Conservation (phyloP, 2,113 vertebrate genomes). For the Lagopus leucura region DNA sequence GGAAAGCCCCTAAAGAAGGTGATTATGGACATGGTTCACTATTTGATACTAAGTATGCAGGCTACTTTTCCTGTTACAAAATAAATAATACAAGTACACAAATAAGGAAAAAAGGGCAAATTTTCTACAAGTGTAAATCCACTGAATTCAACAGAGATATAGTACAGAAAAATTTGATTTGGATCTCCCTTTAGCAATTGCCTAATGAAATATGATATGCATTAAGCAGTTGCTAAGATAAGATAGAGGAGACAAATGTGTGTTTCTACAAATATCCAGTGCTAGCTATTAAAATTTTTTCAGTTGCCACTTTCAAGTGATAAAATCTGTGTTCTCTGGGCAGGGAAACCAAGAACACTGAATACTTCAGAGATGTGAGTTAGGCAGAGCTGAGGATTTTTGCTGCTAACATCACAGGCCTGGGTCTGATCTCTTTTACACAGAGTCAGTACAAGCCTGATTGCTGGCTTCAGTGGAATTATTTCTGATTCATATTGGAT, state of each 20-base stretch:
- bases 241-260: not conserved
- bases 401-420: fast-evolving
- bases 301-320: not conserved
- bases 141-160: not conserved
- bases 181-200: not conserved
- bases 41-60: not conserved
- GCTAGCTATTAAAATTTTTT: conserved; percentile 9
- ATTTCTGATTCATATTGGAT: conserved; percentile 16
- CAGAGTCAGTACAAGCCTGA: not conserved
- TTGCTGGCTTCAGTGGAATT: not conserved
- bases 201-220: not conserved
- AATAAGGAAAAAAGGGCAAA: not conserved
- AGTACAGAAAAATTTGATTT: not conserved
- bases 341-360: not conserved
- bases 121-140: not conserved
- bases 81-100: not conserved
- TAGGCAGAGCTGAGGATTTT: not conserved
- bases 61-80: not conserved
- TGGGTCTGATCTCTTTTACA: not conserved
- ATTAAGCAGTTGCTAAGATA: not conserved
- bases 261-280: not conserved
- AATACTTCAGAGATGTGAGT: not conserved
- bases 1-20: not conserved
- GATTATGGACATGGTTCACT: not conserved
- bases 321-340: not conserved